phyloP scores from a whole-genome alignment of 2,113 vertebrate genomes.

The Otolemur garnettii region DNA sequence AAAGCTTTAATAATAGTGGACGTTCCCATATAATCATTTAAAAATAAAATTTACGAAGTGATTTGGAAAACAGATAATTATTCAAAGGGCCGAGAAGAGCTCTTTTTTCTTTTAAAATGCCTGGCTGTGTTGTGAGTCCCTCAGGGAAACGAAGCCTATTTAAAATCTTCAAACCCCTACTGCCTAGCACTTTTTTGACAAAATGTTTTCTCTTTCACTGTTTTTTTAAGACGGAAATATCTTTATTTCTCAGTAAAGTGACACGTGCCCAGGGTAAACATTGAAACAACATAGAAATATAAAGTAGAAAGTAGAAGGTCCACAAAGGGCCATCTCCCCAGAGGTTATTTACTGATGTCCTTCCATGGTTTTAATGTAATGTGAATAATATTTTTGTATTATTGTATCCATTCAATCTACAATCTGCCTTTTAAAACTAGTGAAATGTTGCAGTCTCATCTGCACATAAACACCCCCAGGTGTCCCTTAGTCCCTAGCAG shows the following conservation, averaged over 20 bases:
- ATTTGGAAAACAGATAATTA: not conserved
- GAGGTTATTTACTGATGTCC: not conserved
- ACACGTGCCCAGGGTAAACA: not conserved
- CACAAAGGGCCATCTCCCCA: not conserved
- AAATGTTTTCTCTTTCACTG: not conserved
- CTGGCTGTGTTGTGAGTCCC: not conserved
- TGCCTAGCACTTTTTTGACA: not conserved
- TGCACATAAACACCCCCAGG: not conserved
- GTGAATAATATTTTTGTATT: not conserved
- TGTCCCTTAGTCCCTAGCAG: not conserved
- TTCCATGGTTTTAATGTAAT: not conserved
- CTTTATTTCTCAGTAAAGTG: not conserved
- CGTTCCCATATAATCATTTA: not conserved
- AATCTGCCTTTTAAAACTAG: constrained; percentile 35
- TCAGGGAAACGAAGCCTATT: not conserved
- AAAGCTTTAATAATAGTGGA: constrained; percentile 16
- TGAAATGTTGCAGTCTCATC: not conserved
- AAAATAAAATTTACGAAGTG: constrained; percentile 23
- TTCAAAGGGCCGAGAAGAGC: not conserved
- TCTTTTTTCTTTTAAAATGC: not conserved
- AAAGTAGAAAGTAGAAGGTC: not conserved
- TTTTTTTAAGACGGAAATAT: constrained; percentile 36
- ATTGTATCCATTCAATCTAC: not conserved
- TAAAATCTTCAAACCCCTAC: constrained; percentile 35
- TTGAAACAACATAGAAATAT: not conserved